Evolutionary conservation across 1,140 invertebrate genomes (phyloP), one percentile per base, ranked within the genome.

Genomic region (Papilio machaon): DNA sequence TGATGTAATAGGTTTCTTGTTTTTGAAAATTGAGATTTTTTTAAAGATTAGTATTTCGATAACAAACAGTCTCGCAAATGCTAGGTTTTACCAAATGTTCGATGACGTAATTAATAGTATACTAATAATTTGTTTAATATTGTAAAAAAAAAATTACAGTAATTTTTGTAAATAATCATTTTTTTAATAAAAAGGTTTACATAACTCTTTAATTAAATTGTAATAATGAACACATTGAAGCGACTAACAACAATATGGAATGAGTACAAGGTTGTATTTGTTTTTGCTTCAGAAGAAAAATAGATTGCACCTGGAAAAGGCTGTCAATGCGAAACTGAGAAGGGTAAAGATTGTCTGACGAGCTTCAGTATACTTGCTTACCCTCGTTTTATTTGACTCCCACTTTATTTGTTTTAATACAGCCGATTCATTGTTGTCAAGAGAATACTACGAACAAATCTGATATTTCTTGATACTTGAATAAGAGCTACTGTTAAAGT

Each of bases 221-320:
- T 75, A 47, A 49, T 82, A 35, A 79, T 82, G 49, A 81, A 77
- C 23, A 73, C 9, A 30, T 54, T 6, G n/a, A 52, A 81, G 77
- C 78, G 11, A 85, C 79, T 87, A 87, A 88, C 83, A 85, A 81
- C 83, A 85, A 81, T 75, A 82, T 80, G n/a, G 13, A 81, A 76
- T 73, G 23, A 90, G 85, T 92, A 91, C 86, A 91, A 83, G 79
- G 83, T 89, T 83, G 83, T 91, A 88, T 93, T 93, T 94, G 88
- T 94, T 94, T 93, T 94, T 93, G 92, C 92, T 94, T 91, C 93
- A 94, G 93, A 94, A 94, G 86, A 94, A 94, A 94, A 94, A 94
- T 94, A 94, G 92, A 94, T 94, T 94, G 91, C 93, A 94, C 79
- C 92, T 92, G 93, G 93, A 94, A 91, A 93, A 92, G 86, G 93